Evolutionary conservation across 1,140 invertebrate species (phyloP), one percentile per base, ranked within the genome.

Genomic region (Mamestra configurata): DNA sequence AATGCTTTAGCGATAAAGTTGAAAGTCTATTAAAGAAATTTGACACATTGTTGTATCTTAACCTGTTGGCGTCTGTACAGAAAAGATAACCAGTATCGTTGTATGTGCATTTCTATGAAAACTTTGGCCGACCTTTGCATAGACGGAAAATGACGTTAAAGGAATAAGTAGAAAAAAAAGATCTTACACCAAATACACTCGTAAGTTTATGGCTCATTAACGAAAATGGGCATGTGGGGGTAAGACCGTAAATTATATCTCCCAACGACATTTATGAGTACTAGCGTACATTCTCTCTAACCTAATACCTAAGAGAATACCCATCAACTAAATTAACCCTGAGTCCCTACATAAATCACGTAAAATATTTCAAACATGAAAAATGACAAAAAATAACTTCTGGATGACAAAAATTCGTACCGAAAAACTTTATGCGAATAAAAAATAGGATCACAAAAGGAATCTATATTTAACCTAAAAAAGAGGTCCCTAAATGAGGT

Each of bases 401-500:
- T 64, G 37, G 61, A 10, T 70, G 40, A 49, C 13, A 72, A 31
- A 37, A 59, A 73, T 22, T 35, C 57, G 40, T 46, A 43, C 35
- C 10, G 22, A 59, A 66, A 76, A 80, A 80, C 18, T 76, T 80
- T 64, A 49, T 43, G 72, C 72, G 49, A 55, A 31, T 40, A 24
- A 66, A 68, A 79, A 76, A 53, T 80, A 66, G 51, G 64, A 53
- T 37, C 79, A 70, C 68, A 31, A 77, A 78, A 81, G 72, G 49
- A 86, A 80, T 80, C 80, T 79, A 84, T 82, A 86, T 84, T 84
- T 84, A 86, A 82, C 64, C 31, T 49, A 13, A 82, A 84, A 84
- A 82, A 84, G 55, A 78, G 72, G 51, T 43, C 22, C 71, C 22
- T 66, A 78, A 82, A 84, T 84, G 81, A 77, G 71, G 79, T 49